Evolutionary conservation across 2,797 vertebrate species (phyloP).

Genomic region (Carapus acus): DNA sequence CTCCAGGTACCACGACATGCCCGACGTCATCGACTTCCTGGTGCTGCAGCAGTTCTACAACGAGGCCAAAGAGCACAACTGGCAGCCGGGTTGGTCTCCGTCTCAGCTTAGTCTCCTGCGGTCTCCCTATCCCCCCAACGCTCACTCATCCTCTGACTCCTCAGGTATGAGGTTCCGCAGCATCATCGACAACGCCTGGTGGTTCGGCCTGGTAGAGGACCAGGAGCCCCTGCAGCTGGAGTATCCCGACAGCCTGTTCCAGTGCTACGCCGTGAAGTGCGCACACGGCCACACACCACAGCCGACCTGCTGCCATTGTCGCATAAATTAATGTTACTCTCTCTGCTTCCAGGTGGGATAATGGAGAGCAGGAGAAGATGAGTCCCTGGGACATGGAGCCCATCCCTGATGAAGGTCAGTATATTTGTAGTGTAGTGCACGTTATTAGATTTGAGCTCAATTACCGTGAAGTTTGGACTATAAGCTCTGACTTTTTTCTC

Average conservation of each 20-base stretch:
- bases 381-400: slow-evolving; percentile 98
- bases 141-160: background rate
- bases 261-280: slow-evolving; percentile 94
- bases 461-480: no score
- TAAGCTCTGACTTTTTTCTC: no score
- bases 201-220: slow-evolving; percentile 94
- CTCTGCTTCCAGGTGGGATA: slow-evolving; percentile 85
- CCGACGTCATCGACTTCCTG: slow-evolving; percentile 99
- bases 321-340: background rate
- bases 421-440: no score
- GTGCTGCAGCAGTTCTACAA: slow-evolving; percentile 97
- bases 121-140: background rate
- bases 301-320: no score
- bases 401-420: slow-evolving; percentile 91
- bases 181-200: slow-evolving; percentile 98
- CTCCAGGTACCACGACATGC: slow-evolving; percentile 96
- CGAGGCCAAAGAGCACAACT: slow-evolving; percentile 95
- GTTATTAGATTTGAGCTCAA: no score
- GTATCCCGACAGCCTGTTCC: slow-evolving; percentile 97
- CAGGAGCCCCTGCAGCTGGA: slow-evolving; percentile 93
- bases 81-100: slow-evolving; percentile 86
- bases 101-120: no score
- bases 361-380: slow-evolving; percentile 93
- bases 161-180: slow-evolving; percentile 78
- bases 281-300: no score